Percentiles rank a stretch among this genome's conserved stretches.
These are phyloP conservation scores for Polydrusus cervinus DNA, from an alignment of 2,888 invertebrate genomes.

Conservation along the genomic window DNA sequence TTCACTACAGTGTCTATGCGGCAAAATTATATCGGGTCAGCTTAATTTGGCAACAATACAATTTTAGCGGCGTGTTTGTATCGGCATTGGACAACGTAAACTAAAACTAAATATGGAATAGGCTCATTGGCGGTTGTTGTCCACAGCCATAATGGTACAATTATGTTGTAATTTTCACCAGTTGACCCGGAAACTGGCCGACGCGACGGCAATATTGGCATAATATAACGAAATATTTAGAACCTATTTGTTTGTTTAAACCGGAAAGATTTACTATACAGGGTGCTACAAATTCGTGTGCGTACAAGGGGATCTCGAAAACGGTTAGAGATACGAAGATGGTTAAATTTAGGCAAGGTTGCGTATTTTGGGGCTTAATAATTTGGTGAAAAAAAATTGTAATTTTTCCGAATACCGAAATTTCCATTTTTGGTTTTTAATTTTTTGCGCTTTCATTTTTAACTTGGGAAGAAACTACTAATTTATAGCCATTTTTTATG, in stretches of 20 bases:
- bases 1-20: neutral
- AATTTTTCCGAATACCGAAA: too few species aligned
- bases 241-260: neutral
- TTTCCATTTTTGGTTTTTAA: too few species aligned
- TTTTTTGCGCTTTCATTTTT: too few species aligned
- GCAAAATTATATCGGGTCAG: neutral
- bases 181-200: slow-evolving; percentile 2
- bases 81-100: neutral
- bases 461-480: too few species aligned
- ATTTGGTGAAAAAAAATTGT: too few species aligned
- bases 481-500: too few species aligned
- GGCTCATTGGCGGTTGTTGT: neutral
- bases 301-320: too few species aligned
- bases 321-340: too few species aligned
- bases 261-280: too few species aligned
- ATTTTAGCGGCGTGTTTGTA: neutral
- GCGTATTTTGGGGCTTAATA: too few species aligned
- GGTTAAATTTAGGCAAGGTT: too few species aligned
- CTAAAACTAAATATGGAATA: neutral
- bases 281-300: too few species aligned
- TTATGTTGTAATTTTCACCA: neutral
- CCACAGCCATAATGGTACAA: slow-evolving; percentile 3
- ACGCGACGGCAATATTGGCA: neutral
- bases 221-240: neutral
- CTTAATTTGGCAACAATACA: neutral